Base-by-base conservation (phyloP, 2,888 invertebrate genomes). In the Limnephilus auricula region DNA sequence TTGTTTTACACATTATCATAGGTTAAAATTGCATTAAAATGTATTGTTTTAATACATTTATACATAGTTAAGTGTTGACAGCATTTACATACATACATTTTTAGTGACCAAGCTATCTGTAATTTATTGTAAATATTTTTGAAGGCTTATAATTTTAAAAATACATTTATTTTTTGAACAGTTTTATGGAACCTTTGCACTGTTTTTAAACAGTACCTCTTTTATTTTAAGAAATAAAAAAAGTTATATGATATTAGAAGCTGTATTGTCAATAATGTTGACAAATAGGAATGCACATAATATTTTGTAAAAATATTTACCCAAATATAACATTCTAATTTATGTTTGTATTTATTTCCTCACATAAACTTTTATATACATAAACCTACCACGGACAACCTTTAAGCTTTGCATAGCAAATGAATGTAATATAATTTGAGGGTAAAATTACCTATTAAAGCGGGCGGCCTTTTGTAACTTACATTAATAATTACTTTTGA, bases 291-390 rank as follows among this genome's bases (percentile, higher is more conserved):
- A 91, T 91, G 91, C 91, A 90, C 90, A 89, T 89, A 89, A 89
- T 89, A 89, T 91, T 89, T 91, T 91, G 91, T 89, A 91, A 91
- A 91, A 91, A 91, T 89, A 84, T 91, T 90, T 89, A 82, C 91
- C 89, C 37, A 91, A 91, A 91, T 91, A 91, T 91, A 91, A 65
- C 79, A 91, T 79, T 91, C 50, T 91, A 89, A 79, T 78, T 91
- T 87, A 65, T 88, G n/a, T 65, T 65, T n/a, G 65, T n/a, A 65
- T 65, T 65, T 65, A 65, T n/a, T 65, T 65, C 2, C 65, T 10
- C 25, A 25, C 25, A 65, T 65, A 0, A 65, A 25, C 65, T 65
- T 40, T 40, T 40, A 12, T 65, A 25, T 6, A 65, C 25, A 65
- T 65, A 18, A 9, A 9, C 25, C n/a, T 65, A 25, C 25, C 65